These are phyloP conservation scores for Polydrusus tereticollis DNA, from an alignment of 2,888 invertebrate species.

Conservation along the genomic window DNA sequence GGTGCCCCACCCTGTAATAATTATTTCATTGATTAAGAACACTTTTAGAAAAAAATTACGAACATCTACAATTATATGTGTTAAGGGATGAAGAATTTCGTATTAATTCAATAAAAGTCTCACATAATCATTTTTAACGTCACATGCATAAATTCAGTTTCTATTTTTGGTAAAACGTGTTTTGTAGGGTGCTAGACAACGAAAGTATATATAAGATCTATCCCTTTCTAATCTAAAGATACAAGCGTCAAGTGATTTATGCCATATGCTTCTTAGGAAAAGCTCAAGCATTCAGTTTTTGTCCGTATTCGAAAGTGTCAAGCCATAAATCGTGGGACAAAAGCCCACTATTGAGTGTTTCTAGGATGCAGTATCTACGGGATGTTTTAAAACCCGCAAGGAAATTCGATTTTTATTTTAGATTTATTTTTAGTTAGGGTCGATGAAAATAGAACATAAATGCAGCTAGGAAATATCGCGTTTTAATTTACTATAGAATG, in stretches of 20 bases:
- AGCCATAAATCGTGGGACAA: constrained; percentile 66
- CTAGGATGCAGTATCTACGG: constrained; percentile 54
- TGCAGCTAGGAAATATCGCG: neutral
- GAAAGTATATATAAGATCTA: constrained; percentile 19
- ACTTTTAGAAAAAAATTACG: too few species aligned
- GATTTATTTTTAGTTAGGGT: neutral
- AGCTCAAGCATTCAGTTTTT: constrained; percentile 67
- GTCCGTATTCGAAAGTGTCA: constrained; percentile 67
- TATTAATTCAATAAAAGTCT: too few species aligned
- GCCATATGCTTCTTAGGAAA: constrained; percentile 67
- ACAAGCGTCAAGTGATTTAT: constrained; percentile 52
- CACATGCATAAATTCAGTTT: neutral
- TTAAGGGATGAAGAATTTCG: too few species aligned
- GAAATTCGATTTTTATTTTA: constrained; percentile 12
- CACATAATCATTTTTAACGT: too few species aligned
- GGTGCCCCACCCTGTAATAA: too few species aligned
- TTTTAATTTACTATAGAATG: neutral
- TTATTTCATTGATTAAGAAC: too few species aligned
- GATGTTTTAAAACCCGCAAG: constrained; percentile 18
- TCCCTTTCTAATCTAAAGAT: constrained; percentile 12
- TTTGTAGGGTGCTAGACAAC: constrained; percentile 10
- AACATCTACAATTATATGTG: too few species aligned
- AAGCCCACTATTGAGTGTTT: constrained; percentile 56
- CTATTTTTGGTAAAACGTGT: neutral
- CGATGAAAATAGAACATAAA: neutral